Evolutionary conservation across 2,797 vertebrate species (phyloP).

Genomic region (Dromococcyx pavoninus): DNA sequence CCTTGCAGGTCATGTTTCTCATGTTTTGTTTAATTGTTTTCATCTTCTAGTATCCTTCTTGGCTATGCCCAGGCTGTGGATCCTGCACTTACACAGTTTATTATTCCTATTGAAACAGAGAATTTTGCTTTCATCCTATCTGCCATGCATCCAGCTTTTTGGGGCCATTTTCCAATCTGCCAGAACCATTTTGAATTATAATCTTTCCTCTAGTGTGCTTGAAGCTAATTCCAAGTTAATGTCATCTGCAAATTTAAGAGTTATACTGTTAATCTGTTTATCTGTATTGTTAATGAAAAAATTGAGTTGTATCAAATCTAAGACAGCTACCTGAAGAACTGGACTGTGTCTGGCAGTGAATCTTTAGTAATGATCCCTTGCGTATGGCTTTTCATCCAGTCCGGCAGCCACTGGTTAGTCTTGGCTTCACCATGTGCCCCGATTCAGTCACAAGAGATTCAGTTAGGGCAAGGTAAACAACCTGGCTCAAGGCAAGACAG

Average conservation of each 20-base stretch:
- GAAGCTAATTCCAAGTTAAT: background rate
- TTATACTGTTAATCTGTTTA: background rate
- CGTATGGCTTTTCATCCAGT: background rate
- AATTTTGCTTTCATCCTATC: background rate
- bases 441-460: background rate
- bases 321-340: background rate
- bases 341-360: background rate
- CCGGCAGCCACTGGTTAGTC: background rate
- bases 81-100: background rate
- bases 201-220: background rate
- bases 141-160: background rate
- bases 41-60: background rate
- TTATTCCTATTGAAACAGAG: background rate
- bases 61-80: background rate
- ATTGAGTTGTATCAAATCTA: background rate
- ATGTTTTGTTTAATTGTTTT: background rate
- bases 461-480: background rate
- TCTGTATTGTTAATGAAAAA: background rate
- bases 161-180: background rate
- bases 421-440: background rate
- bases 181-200: background rate
- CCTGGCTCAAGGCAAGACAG: background rate
- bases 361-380: background rate
- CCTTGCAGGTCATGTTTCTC: background rate
- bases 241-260: background rate